Percentiles rank a stretch among this genome's conserved stretches.
phyloP scores from a whole-genome alignment of 2,888 invertebrate species.

The Anorthoa munda region DNA sequence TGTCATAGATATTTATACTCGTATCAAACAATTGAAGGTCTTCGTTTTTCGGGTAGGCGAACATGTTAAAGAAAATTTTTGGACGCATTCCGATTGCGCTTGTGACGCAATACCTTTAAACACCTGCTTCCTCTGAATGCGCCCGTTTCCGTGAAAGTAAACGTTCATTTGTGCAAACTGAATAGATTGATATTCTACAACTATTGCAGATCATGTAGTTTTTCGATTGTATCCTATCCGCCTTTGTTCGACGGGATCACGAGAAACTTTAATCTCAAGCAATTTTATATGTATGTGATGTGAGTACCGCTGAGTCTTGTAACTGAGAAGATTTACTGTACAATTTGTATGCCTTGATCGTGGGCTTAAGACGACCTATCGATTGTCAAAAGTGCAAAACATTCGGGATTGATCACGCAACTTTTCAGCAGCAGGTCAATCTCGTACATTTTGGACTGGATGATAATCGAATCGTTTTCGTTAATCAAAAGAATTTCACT shows the following conservation, averaged over 20 bases:
- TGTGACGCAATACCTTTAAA: neutral
- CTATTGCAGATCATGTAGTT: neutral
- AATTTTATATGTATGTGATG: neutral
- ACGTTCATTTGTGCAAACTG: neutral
- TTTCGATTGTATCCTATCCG: neutral
- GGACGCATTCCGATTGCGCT: neutral
- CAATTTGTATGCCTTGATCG: neutral
- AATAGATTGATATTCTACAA: neutral
- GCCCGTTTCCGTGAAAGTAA: neutral
- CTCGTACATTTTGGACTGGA: neutral
- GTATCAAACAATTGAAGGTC: neutral
- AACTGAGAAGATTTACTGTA: neutral
- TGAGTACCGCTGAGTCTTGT: neutral
- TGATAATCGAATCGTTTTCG: neutral
- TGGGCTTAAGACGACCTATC: neutral
- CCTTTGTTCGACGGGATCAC: constrained; percentile 1
- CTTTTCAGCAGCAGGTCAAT: neutral
- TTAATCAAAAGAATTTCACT: neutral
- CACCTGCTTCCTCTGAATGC: neutral
- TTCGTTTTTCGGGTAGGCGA: neutral
- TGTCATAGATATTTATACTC: neutral
- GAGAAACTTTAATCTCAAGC: neutral
- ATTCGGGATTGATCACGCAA: neutral
- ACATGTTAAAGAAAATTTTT: neutral
- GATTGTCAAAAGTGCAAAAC: neutral